phyloP scores from a whole-genome alignment of 1,140 invertebrate genomes.

The Scaptodrosophila lebanonensis region DNA sequence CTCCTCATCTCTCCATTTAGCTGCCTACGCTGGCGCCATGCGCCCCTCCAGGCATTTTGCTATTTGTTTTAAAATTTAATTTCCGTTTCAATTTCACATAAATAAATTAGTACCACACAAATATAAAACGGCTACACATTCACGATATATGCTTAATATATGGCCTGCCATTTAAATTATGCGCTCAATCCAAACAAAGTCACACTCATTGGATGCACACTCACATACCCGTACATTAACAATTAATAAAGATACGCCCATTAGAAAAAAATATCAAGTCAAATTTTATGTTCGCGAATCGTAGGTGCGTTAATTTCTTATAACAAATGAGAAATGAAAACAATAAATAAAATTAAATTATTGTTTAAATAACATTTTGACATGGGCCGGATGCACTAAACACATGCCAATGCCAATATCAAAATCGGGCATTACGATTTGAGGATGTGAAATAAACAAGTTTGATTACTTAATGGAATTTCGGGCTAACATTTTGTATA shows the following conservation, averaged over 20 bases:
- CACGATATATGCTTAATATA: no score
- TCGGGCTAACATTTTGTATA: background rate
- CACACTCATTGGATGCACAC: slow-evolving; percentile 16
- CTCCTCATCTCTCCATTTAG: no score
- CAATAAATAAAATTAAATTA: slow-evolving; percentile 7
- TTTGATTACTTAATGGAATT: slow-evolving; percentile 48
- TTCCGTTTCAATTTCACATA: slow-evolving; percentile 77
- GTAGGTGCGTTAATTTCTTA: slow-evolving; percentile 8
- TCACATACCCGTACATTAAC: slow-evolving; percentile 36
- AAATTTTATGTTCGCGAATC: slow-evolving; percentile 12
- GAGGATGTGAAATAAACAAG: slow-evolving; percentile 55
- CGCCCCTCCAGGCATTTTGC: slow-evolving; percentile 19
- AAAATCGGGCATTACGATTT: slow-evolving; percentile 8
- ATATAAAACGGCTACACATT: slow-evolving; percentile 35
- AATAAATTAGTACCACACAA: slow-evolving; percentile 66
- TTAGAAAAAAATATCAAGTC: slow-evolving; percentile 42
- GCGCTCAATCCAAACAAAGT: slow-evolving; percentile 19
- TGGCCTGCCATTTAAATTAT: no score
- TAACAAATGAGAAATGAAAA: background rate
- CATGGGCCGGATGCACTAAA: slow-evolving; percentile 61
- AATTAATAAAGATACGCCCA: slow-evolving; percentile 42
- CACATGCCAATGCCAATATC: slow-evolving; percentile 49
- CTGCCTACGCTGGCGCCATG: slow-evolving; percentile 25
- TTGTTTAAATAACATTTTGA: slow-evolving; percentile 42
- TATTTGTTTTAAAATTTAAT: slow-evolving; percentile 76